A percentile compares a stretch with the other conserved stretches of the same genome.
phyloP scores from a whole-genome alignment of 2,113 vertebrate species.

The Tonatia bakeri region DNA sequence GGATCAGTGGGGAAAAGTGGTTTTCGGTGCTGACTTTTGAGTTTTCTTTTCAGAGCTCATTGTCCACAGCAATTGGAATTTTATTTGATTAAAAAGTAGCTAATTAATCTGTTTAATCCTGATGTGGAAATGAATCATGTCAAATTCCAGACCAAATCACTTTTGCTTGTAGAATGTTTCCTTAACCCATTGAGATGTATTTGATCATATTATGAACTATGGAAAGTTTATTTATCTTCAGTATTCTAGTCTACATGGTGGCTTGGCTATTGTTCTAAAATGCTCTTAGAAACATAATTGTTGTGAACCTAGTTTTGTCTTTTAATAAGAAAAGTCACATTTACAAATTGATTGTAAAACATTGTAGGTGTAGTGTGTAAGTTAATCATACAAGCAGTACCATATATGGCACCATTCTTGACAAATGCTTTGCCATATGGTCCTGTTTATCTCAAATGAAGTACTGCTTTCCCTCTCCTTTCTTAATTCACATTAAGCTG shows the following conservation, averaged over 20 bases:
- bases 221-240: background rate
- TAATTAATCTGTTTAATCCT: slow-evolving; percentile 64
- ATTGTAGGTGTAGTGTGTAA: background rate
- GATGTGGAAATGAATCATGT: slow-evolving; percentile 55
- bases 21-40: background rate
- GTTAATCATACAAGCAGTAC: background rate
- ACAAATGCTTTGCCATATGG: background rate
- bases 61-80: background rate
- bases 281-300: background rate
- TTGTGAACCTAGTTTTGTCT: background rate
- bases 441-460: slow-evolving; percentile 17
- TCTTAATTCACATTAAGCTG: background rate
- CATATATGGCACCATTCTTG: background rate
- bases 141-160: slow-evolving; percentile 33
- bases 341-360: background rate
- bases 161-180: slow-evolving; percentile 55
- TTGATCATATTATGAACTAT: slow-evolving; percentile 17
- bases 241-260: background rate
- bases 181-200: slow-evolving; percentile 29
- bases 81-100: slow-evolving; percentile 51
- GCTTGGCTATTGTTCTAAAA: background rate
- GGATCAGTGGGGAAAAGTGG: background rate
- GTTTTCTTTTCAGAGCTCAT: background rate
- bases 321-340: slow-evolving; percentile 12
- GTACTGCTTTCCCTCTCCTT: background rate